A percentile compares a stretch with the other conserved stretches of the same genome.
Evolutionary conservation across 2,797 vertebrate species (phyloP).

Genomic region (Sebastes matsubarae): DNA sequence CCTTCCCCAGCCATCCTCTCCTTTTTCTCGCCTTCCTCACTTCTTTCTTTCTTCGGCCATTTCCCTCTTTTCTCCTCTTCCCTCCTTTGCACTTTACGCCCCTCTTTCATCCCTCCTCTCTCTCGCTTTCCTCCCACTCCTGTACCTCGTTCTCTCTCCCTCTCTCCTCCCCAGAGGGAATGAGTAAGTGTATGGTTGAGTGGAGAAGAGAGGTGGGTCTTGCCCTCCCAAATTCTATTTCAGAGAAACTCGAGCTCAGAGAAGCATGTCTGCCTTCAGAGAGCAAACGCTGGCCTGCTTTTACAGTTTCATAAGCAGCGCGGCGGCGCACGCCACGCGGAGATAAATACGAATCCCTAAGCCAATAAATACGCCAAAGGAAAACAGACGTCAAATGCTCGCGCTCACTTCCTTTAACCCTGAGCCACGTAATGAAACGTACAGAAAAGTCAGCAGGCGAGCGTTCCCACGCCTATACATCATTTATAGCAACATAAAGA

Average conservation of each 20-base stretch:
- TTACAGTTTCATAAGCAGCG: conserved; percentile 64
- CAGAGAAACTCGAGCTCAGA: conserved; percentile 72
- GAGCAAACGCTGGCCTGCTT: conserved; percentile 64
- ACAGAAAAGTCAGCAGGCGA: conserved; percentile 30
- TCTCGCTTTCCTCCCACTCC: conserved; percentile 46
- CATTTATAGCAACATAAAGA: conserved; percentile 57
- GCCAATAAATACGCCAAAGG: conserved; percentile 42
- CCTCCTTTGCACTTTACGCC: conserved; percentile 54
- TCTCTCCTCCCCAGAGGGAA: conserved; percentile 68
- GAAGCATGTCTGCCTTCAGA: conserved; percentile 70
- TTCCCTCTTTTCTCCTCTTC: conserved; percentile 37
- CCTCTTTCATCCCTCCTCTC: conserved; percentile 38
- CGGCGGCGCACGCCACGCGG: conserved; percentile 5
- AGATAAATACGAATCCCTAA: conserved; percentile 54
- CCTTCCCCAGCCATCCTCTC: not conserved
- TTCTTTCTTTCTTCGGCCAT: conserved; percentile 14
- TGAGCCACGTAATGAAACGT: conserved; percentile 23
- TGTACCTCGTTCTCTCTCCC: conserved; percentile 53
- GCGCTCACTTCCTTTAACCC: conserved; percentile 43
- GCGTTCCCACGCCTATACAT: conserved; percentile 71
- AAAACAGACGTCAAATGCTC: conserved; percentile 54
- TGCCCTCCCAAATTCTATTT: conserved; percentile 81
- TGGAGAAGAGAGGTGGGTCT: conserved; percentile 79
- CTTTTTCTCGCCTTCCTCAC: conserved; percentile 9
- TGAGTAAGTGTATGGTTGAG: conserved; percentile 76